Base-by-base conservation (phyloP, 2,888 invertebrate species). In the Calameuta filiformis region DNA sequence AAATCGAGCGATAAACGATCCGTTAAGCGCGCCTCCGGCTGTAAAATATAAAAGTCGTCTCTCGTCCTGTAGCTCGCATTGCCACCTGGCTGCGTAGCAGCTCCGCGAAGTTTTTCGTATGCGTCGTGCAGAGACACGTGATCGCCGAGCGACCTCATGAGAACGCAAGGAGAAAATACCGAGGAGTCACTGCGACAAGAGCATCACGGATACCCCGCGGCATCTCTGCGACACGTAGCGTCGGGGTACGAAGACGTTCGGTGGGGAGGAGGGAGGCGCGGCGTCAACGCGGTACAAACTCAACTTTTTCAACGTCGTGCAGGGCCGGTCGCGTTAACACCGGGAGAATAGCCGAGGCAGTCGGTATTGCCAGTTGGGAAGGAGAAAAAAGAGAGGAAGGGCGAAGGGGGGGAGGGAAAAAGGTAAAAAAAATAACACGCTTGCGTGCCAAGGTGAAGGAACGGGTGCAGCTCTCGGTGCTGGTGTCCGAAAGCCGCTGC, bases 401-500 rank as follows among this genome's bases (percentile, higher is more conserved):
- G 78, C 75, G 40, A 76, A 40, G 75, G 69, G n/a, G 75, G 56
- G 77, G 75, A 74, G 33, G 35, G 73, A 76, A 82, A 84, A 84
- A 82, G 85, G 86, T 87, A 86, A 86, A 84, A 85, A 83, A 86
- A 87, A 87, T 86, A 86, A 79, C 86, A 82, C 80, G 82, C 87
- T 75, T 77, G 79, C 76, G 76, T 76, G 80, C 83, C 85, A 86
- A 88, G 89, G 87, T 88, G 89, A 89, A 89, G 88, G 87, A 89
- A 89, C 89, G 88, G 87, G 86, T 86, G 88, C 87, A 81, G 76
- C 75, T 83, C 82, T 85, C 83, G 23, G 56, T 83, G 83, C 83
- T 83, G 82, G 79, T 80, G 56, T 77, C 56, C 56, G 56, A 56
- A 56, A 23, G 56, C 56, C 9, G 56, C 56, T 56, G 56, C 56